These are phyloP conservation scores for Nebria salina DNA, from an alignment of 2,888 invertebrate species.

Conservation along the genomic window DNA sequence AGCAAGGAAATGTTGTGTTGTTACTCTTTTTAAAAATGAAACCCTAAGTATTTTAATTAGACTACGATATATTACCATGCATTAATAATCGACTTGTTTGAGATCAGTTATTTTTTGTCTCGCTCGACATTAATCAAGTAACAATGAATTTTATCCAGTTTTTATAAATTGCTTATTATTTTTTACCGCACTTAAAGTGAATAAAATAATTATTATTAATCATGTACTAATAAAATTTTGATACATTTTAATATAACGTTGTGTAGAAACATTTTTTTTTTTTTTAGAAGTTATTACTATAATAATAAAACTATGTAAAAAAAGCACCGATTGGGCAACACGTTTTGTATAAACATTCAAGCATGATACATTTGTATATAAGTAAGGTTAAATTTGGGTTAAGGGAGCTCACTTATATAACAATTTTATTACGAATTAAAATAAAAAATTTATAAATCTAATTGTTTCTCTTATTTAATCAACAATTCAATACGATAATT, in stretches of 20 bases:
- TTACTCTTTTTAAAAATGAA: slow-evolving; percentile 16
- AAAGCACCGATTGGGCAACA: slow-evolving; percentile 31
- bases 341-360: slow-evolving; percentile 46
- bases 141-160: slow-evolving; percentile 36
- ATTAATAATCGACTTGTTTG: background rate
- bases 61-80: background rate
- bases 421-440: slow-evolving; percentile 47
- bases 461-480: background rate
- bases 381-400: slow-evolving; percentile 45
- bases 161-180: slow-evolving; percentile 38
- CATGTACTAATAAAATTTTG: slow-evolving; percentile 45
- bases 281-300: slow-evolving; percentile 32
- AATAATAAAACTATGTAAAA: slow-evolving; percentile 17
- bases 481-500: background rate
- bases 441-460: slow-evolving; percentile 21
- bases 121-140: background rate
- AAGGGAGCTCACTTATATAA: slow-evolving; percentile 46
- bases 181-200: slow-evolving; percentile 33
- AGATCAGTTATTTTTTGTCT: background rate
- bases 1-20: slow-evolving; percentile 33
- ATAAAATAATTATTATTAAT: slow-evolving; percentile 33
- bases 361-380: slow-evolving; percentile 45
- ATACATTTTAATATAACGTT: slow-evolving; percentile 39
- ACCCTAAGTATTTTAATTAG: background rate
- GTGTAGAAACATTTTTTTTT: slow-evolving; percentile 26